Percentiles rank a stretch among this genome's conserved stretches.
phyloP scores from a whole-genome alignment of 2,113 vertebrate genomes.

The Microcebus lehilahytsara region DNA sequence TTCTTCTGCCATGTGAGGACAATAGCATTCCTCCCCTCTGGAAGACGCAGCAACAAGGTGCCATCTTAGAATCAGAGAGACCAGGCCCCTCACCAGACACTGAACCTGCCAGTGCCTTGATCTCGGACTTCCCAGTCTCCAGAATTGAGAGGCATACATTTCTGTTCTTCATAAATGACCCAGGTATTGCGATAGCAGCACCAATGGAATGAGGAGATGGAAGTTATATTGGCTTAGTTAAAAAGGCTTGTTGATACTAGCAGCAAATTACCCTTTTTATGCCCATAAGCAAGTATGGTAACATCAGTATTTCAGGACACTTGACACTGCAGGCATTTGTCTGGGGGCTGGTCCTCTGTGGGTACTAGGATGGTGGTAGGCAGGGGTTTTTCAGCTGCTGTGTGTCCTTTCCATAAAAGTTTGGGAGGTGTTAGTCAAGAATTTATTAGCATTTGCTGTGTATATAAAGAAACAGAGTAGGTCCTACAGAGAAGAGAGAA shows the following conservation, averaged over 20 bases:
- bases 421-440: background rate
- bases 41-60: background rate
- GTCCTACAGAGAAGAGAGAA: background rate
- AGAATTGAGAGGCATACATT: too few species aligned
- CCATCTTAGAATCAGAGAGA: background rate
- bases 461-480: background rate
- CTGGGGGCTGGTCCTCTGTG: background rate
- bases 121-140: too few species aligned
- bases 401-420: background rate
- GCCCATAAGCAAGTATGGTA: background rate
- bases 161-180: too few species aligned
- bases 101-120: too few species aligned
- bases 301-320: background rate
- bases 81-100: background rate
- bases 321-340: background rate
- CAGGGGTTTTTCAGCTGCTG: background rate
- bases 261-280: background rate
- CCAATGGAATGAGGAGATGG: background rate
- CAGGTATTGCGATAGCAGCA: too few species aligned
- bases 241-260: background rate
- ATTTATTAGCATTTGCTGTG: background rate
- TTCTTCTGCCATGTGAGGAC: background rate
- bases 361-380: background rate
- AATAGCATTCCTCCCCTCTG: background rate
- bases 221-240: background rate